These are phyloP conservation scores for Leptopilina clavipes DNA, from an alignment of 1,140 invertebrate species.

Conservation along the genomic window DNA sequence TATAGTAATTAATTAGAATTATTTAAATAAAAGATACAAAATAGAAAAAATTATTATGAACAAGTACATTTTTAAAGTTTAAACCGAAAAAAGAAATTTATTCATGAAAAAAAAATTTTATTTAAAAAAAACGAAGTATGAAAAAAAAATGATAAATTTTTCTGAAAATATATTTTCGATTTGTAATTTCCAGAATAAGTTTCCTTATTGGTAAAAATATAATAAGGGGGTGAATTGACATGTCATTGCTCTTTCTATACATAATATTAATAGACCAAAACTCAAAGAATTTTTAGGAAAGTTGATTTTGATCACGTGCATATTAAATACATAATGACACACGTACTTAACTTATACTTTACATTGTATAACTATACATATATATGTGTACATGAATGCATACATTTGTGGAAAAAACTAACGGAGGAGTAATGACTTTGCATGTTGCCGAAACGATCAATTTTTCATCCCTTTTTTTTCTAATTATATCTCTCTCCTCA, in stretches of 20 bases:
- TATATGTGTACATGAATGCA: background rate
- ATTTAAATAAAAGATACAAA: no score
- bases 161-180: background rate
- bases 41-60: no score
- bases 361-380: background rate
- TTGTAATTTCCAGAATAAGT: background rate
- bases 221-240: background rate
- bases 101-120: no score
- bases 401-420: conserved; percentile 10
- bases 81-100: no score
- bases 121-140: no score
- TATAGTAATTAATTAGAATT: no score
- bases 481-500: background rate
- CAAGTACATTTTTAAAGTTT: no score
- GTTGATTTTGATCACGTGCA: conserved; percentile 24
- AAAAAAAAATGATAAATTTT: no score
- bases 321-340: conserved; percentile 2
- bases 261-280: conserved; percentile 22
- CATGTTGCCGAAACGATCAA: conserved; percentile 18
- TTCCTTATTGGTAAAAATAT: background rate
- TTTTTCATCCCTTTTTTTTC: conserved; percentile 33
- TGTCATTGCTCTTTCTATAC: background rate
- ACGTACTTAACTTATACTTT: background rate
- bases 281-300: no score
- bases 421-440: background rate